Conservation (phyloP, 1,140 invertebrate genomes). For the Eubasilissa regina region DNA sequence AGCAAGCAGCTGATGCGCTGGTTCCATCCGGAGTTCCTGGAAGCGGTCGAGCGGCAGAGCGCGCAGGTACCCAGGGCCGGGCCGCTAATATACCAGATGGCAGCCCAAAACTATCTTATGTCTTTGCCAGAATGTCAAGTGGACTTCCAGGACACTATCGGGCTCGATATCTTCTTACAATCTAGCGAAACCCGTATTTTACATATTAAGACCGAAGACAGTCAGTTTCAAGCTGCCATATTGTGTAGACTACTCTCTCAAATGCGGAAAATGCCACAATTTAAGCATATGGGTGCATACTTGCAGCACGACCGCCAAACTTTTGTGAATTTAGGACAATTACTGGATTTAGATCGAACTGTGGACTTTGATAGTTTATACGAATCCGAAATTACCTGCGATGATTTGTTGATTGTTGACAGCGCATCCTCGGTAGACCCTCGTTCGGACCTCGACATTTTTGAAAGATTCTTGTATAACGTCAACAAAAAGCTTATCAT, state of each 20-base stretch:
- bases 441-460: neutral
- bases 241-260: neutral
- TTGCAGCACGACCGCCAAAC: neutral
- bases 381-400: neutral
- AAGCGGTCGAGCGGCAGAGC: neutral
- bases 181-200: neutral
- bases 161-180: neutral
- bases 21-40: neutral
- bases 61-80: neutral
- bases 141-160: neutral
- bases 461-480: neutral
- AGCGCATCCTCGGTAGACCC: neutral
- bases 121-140: neutral
- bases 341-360: neutral
- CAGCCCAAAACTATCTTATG: neutral
- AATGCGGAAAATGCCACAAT: neutral
- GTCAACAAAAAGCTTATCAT: neutral
- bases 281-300: neutral
- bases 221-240: neutral
- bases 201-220: neutral
- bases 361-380: neutral
- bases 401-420: conserved; percentile 3
- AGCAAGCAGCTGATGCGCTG: conserved; percentile 13
- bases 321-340: neutral
- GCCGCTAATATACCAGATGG: neutral